phyloP scores from a whole-genome alignment of 2,797 vertebrate genomes.

The Sebastes nivosus region DNA sequence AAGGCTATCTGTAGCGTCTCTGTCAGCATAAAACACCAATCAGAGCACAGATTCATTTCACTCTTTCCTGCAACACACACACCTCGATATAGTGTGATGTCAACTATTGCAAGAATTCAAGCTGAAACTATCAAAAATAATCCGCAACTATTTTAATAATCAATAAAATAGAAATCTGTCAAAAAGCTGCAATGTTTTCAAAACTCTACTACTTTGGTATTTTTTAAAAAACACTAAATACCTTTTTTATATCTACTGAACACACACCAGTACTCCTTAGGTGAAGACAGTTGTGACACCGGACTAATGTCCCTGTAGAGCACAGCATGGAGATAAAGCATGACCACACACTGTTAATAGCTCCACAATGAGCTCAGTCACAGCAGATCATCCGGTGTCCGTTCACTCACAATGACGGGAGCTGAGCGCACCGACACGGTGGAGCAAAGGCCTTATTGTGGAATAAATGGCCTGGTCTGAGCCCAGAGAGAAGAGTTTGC shows the following conservation, averaged over 20 bases:
- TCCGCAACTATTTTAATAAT: not conserved
- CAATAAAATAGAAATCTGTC: not conserved
- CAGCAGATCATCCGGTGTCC: conserved; percentile 30
- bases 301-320: conserved; percentile 10
- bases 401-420: conserved; percentile 30
- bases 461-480: conserved; percentile 64
- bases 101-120: not conserved
- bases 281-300: conserved; percentile 14
- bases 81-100: not conserved
- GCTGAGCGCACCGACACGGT: conserved; percentile 42
- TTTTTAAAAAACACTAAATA: not conserved
- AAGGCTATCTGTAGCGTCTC: not conserved
- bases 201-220: not conserved
- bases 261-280: not conserved
- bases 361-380: conserved; percentile 19
- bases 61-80: not conserved
- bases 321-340: conserved; percentile 4
- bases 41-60: not conserved
- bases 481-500: conserved; percentile 54
- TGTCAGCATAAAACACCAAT: not conserved
- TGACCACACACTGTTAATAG: conserved; percentile 17
- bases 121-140: not conserved
- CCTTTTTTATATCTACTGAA: not conserved
- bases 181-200: not conserved
- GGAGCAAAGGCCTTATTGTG: conserved; percentile 48